Evolutionary conservation across 2,888 invertebrate species (phyloP).

Genomic region (Drosophila pegasa): DNA sequence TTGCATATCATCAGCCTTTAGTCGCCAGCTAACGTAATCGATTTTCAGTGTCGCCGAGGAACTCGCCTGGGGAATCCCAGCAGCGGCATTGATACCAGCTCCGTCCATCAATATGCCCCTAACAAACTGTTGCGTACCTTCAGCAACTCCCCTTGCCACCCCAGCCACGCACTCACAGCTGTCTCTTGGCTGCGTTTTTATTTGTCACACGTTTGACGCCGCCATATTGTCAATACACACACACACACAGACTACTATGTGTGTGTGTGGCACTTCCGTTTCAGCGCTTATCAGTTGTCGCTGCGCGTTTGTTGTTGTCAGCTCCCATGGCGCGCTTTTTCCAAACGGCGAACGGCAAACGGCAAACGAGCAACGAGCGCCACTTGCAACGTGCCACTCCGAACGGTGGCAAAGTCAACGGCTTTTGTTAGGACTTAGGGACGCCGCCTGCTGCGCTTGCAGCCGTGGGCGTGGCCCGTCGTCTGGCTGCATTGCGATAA

Average conservation of each 20-base stretch:
- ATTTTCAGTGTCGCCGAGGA: slow-evolving; percentile 60
- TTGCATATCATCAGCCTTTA: slow-evolving; percentile 75
- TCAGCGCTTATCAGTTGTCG: slow-evolving; percentile 72
- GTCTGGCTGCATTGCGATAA: slow-evolving; percentile 69
- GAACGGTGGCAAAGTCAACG: slow-evolving; percentile 58
- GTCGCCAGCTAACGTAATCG: slow-evolving; percentile 73
- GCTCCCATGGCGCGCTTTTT: slow-evolving; percentile 67
- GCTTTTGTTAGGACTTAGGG: slow-evolving; percentile 56
- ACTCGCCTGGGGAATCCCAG: slow-evolving; percentile 66
- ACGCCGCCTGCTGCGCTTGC: slow-evolving; percentile 21
- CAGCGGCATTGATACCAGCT: slow-evolving; percentile 67
- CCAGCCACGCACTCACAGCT: neutral
- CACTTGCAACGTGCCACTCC: slow-evolving; percentile 45
- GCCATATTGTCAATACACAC: slow-evolving; percentile 54
- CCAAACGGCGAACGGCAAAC: slow-evolving; percentile 51
- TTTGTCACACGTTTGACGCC: slow-evolving; percentile 64
- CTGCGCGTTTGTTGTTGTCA: slow-evolving; percentile 55
- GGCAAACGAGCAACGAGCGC: slow-evolving; percentile 48
- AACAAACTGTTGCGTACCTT: slow-evolving; percentile 24
- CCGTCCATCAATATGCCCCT: slow-evolving; percentile 40
- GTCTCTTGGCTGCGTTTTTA: slow-evolving; percentile 50
- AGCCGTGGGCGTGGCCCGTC: slow-evolving; percentile 27
- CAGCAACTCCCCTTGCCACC: neutral
- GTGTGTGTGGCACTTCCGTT: slow-evolving; percentile 60
- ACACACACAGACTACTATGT: slow-evolving; percentile 14